Evolutionary conservation across 2,888 invertebrate genomes (phyloP).

Genomic region (Acronicta psi): DNA sequence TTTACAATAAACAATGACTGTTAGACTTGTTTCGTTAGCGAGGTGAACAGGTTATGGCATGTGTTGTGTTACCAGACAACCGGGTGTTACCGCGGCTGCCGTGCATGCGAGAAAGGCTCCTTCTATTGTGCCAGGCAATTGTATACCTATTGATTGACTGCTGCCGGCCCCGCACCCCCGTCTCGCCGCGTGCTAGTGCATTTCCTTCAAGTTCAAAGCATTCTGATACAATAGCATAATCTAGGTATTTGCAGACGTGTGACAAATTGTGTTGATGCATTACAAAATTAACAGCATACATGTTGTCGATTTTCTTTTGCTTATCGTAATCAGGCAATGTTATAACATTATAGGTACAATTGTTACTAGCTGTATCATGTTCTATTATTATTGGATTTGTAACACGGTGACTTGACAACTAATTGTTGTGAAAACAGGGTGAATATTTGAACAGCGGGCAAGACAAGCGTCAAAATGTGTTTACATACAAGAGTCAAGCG

Average conservation of each 20-base stretch:
- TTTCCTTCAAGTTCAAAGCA: slow-evolving; percentile 69
- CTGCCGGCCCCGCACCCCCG: slow-evolving; percentile 56
- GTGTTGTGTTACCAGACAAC: slow-evolving; percentile 62
- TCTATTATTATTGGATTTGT: slow-evolving; percentile 19
- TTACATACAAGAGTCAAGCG: slow-evolving; percentile 68
- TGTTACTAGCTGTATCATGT: background rate
- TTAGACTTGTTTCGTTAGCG: slow-evolving; percentile 58
- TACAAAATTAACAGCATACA: no score
- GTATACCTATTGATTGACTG: slow-evolving; percentile 79
- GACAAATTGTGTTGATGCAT: no score
- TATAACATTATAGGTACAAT: slow-evolving; percentile 8
- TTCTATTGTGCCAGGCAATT: slow-evolving; percentile 66
- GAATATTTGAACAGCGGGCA: slow-evolving; percentile 41
- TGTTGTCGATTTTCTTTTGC: background rate
- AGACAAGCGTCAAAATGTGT: slow-evolving; percentile 60
- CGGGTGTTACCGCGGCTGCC: slow-evolving; percentile 51
- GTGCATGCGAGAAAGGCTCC: slow-evolving; percentile 60
- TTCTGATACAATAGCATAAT: slow-evolving; percentile 48
- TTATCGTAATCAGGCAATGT: background rate
- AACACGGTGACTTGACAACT: slow-evolving; percentile 23
- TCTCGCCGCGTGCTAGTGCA: slow-evolving; percentile 65
- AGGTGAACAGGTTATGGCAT: slow-evolving; percentile 64
- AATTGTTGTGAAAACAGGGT: slow-evolving; percentile 50
- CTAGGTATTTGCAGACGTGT: slow-evolving; percentile 3
- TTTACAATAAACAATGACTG: slow-evolving; percentile 53